Evolutionary conservation across 1,140 invertebrate genomes (phyloP), one percentile per base, ranked within the genome.

Genomic region (Pseudomyrmex dendroicus): DNA sequence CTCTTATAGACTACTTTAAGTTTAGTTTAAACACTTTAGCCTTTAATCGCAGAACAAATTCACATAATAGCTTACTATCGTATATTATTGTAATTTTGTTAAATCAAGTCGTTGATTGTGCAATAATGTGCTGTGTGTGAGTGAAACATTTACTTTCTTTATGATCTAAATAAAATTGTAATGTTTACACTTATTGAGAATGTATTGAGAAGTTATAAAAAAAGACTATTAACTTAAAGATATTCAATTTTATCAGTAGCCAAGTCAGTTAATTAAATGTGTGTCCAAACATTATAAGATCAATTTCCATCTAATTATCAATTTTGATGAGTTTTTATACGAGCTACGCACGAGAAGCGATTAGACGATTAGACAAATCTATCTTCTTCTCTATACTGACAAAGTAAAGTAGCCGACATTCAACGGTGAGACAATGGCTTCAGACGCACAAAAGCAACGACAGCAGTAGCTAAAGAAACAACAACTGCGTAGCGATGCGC

Each of bases 361-460:
- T 20, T 20, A 20, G 20, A 20, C 20, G 0, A 15, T 13, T 54
- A 22, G 10, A 25, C 22, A 52, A 17, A 59, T 61, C 12, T 10
- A 35, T 7, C 7, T 7, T 35, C 5, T 57, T 7, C n/a, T 35
- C 20, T n/a, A 57, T 2, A 50, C 2, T 9, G 44, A 48, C 66
- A 80, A 70, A 72, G 76, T 72, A 80, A 70, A 44, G 76, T 80
- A 35, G n/a, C 57, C 48, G 70, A 86, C 66, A 63, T 82, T 74
- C 17, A 35, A 25, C n/a, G 46, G 12, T 10, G 57, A 48, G 44
- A 68, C 74, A 59, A 35, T 35, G 5, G 5, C 35, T 35, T 7
- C 20, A 13, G 63, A n/a, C n/a, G 61, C 44, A 68, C n/a, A 70
- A 62, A 12, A 59, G 22, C 25, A 67, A 63, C 66, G 54, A 52